Evolutionary conservation across 2,113 vertebrate species (phyloP), one percentile per base, ranked within the genome.

Genomic region (Aptenodytes patagonicus): DNA sequence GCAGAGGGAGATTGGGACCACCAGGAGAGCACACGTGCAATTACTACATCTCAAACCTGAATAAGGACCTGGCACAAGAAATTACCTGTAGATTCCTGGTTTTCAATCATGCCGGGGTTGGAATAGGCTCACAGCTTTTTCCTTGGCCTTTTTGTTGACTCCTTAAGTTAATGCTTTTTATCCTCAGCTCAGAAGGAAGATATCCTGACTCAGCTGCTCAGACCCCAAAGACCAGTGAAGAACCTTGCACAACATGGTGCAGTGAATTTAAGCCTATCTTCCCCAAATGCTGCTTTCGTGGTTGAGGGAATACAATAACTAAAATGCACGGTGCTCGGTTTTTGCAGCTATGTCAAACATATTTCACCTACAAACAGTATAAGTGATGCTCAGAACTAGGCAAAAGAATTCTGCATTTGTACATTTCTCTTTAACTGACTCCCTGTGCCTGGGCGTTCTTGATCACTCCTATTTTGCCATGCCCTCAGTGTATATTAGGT

Each of bases 381-480:
- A 16, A 54, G 21, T 1, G 38, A n/a, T 47, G 54, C 19, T 80
- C 55, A 16, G 90, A 82, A 52, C 20, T 16, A 31, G 49, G 12
- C 6, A 49, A 90, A 57, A 11, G 13, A 58, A 83, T 60, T 49
- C 64, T 34, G 22, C 4, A 3, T 69, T 68, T 73, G 3, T 5
- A 2, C 0, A 0, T 10, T 28, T 34, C 40, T 83, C 36, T 86
- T 75, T 21, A 47, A 17, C 14, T 51, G 47, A 36, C 31, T 40
- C 51, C 24, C 28, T 26, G 34, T 46, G n/a, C 47, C 16, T 17
- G 19, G 31, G 10, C 3, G 5, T 36, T 69, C 68, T 52, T 52
- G 29, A 18, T 38, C 0, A 0, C 31, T 57, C 44, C 31, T 26
- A 0, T 46, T 66, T 46, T 55, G 2, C 75, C 21, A 5, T n/a